phyloP scores from a whole-genome alignment of 2,113 vertebrate genomes.

The Odontesthes bonariensis region DNA sequence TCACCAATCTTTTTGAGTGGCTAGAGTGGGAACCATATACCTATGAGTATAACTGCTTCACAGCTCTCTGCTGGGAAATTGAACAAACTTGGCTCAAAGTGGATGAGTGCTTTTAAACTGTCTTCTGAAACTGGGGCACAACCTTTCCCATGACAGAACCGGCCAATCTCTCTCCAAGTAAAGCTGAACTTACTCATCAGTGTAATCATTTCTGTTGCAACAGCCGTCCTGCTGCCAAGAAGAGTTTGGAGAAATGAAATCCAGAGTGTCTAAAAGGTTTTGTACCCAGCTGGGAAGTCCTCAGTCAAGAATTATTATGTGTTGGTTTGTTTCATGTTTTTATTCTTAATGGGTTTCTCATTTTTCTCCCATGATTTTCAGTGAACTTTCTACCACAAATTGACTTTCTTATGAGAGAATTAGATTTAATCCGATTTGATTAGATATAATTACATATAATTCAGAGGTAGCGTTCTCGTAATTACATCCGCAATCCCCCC shows the following conservation, averaged over 20 bases:
- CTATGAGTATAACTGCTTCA: not conserved
- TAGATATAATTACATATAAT: no score
- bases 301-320: not conserved
- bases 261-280: not conserved
- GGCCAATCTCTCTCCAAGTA: not conserved
- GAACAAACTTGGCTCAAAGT: not conserved
- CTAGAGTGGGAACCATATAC: no score
- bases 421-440: no score
- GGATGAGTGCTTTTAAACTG: not conserved
- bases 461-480: no score
- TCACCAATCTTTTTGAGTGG: no score
- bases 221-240: not conserved
- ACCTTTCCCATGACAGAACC: not conserved
- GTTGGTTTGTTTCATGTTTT: not conserved
- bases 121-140: not conserved
- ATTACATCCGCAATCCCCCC: no score
- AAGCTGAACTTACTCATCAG: not conserved
- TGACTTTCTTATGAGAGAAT: no score
- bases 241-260: constrained; percentile 1
- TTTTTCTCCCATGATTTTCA: not conserved
- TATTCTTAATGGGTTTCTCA: constrained; percentile 1
- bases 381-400: no score
- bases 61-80: not conserved
- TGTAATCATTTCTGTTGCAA: constrained; percentile 5
- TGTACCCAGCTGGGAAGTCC: not conserved